Evolutionary conservation across 2,888 invertebrate genomes (phyloP).

Genomic region (Octodonta nipae): DNA sequence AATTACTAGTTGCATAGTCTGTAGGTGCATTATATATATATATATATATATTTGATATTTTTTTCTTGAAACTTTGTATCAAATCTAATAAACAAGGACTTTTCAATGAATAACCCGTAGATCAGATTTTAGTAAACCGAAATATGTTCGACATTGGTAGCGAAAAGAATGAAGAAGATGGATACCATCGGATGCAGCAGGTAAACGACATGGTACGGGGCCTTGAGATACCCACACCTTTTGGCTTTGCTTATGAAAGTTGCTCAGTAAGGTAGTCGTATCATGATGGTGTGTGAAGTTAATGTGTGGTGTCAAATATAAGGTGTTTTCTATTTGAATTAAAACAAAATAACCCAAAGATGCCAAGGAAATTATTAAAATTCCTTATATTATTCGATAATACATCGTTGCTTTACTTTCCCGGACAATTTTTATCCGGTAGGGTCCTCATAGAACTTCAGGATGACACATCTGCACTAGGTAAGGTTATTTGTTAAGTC

Average conservation of each 20-base stretch:
- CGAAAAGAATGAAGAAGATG: no score
- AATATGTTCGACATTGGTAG: no score
- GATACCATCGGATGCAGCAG: no score
- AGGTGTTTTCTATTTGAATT: slow-evolving; percentile 1
- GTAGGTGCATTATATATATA: no score
- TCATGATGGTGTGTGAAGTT: no score
- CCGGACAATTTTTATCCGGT: slow-evolving; percentile 84
- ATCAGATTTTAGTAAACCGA: no score
- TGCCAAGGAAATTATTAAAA: slow-evolving; percentile 81
- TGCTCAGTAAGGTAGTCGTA: slow-evolving; percentile 7
- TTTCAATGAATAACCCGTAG: no score
- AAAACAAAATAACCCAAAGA: slow-evolving; percentile 26
- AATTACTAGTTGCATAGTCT: no score
- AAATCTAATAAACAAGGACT: no score
- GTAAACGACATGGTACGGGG: no score
- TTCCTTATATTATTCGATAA: slow-evolving; percentile 90
- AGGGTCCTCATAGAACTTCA: slow-evolving; percentile 83
- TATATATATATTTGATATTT: no score
- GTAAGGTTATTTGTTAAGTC: slow-evolving; percentile 39
- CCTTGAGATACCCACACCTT: slow-evolving; percentile 23
- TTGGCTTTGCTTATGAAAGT: slow-evolving; percentile 10
- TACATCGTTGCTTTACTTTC: slow-evolving; percentile 81
- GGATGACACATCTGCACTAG: slow-evolving; percentile 81
- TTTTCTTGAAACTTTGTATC: no score
- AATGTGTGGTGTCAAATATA: background rate